phyloP scores from a whole-genome alignment of 2,113 vertebrate genomes.

The Rhinolophus sinicus region DNA sequence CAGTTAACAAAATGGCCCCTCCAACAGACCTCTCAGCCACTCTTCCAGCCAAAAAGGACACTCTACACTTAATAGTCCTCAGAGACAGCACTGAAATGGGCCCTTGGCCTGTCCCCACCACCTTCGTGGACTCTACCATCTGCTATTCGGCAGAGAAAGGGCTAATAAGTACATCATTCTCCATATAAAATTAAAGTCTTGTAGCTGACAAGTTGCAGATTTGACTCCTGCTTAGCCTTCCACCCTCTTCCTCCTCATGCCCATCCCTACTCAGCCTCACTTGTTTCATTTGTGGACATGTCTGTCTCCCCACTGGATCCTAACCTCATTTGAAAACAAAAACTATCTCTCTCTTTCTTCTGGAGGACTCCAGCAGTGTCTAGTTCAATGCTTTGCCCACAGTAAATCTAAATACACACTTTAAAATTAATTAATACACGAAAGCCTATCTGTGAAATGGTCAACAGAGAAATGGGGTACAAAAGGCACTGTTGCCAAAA shows the following conservation, averaged over 20 bases:
- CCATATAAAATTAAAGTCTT: not conserved
- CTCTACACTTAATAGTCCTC: not conserved
- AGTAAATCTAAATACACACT: not conserved
- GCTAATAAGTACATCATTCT: not conserved
- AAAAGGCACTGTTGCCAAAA: not conserved
- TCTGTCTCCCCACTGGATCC: not conserved
- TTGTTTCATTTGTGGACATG: not conserved
- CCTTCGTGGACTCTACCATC: not conserved
- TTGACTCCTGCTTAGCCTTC: not conserved
- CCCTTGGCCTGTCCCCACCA: not conserved
- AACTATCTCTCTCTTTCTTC: not conserved
- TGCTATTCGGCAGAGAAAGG: not conserved
- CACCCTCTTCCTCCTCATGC: not conserved
- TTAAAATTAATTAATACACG: constrained; percentile 14
- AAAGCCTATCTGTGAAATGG: not conserved
- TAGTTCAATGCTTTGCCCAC: not conserved
- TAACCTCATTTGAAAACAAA: not conserved
- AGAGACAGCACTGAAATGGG: not conserved
- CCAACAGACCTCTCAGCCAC: not conserved
- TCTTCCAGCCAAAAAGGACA: not conserved
- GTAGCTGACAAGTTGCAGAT: not conserved
- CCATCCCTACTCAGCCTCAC: not conserved
- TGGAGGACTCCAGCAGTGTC: not conserved
- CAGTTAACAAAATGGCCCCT: not conserved
- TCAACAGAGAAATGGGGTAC: not conserved